phyloP scores from a whole-genome alignment of 2,888 invertebrate genomes.

The Sisyra terminalis region DNA sequence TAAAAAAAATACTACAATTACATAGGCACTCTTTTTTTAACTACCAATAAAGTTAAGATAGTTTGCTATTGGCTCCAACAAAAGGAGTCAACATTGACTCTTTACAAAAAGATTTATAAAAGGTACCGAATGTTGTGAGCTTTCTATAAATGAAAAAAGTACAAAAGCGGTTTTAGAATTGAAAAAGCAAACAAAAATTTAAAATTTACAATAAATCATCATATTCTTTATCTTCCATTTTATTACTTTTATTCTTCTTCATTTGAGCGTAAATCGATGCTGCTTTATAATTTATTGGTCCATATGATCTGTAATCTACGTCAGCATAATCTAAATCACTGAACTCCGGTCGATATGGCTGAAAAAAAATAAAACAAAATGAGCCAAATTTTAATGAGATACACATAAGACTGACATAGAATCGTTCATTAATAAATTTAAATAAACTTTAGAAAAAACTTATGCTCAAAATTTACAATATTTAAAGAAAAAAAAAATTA shows the following conservation, averaged over 20 bases:
- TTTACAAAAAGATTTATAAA: no score
- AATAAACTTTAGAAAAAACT: constrained; percentile 2
- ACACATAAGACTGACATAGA: not conserved
- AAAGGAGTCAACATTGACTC: no score
- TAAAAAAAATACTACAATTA: no score
- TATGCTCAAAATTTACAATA: constrained; percentile 12
- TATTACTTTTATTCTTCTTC: constrained; percentile 39
- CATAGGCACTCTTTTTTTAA: no score
- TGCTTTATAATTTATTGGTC: constrained; percentile 82
- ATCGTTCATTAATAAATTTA: not conserved
- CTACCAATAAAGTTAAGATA: no score
- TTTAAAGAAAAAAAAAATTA: constrained; percentile 18
- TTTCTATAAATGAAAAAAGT: no score
- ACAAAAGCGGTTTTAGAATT: no score
- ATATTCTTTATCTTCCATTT: constrained; percentile 19
- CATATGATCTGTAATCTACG: constrained; percentile 76
- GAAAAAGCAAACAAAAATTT: no score
- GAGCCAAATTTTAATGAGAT: not conserved
- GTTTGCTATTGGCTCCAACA: no score
- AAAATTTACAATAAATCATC: constrained; percentile 23
- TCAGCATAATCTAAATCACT: constrained; percentile 80
- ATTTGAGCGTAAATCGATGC: constrained; percentile 69
- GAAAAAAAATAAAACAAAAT: constrained; percentile 18
- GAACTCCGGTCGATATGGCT: constrained; percentile 66
- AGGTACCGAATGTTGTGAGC: no score